Evolutionary conservation across 2,888 invertebrate genomes (phyloP).

Genomic region (Hirtodrosophila histrioides): DNA sequence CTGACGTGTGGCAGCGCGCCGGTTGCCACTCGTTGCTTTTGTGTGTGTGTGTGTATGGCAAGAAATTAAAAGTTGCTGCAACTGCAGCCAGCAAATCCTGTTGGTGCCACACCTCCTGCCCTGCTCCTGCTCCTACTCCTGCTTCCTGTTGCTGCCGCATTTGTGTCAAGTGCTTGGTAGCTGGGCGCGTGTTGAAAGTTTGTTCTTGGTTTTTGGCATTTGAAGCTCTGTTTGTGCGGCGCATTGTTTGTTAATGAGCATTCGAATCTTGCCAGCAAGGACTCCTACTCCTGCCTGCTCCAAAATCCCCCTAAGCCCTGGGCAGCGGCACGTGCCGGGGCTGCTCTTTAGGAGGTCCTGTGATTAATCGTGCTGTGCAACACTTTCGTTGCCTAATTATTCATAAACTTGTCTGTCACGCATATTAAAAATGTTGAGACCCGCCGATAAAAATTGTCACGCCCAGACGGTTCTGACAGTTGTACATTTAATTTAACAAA

Average conservation of each 20-base stretch:
- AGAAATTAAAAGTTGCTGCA: constrained; percentile 75
- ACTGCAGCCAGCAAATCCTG: constrained; percentile 44
- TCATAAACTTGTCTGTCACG: constrained; percentile 69
- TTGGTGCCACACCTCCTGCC: constrained; percentile 13
- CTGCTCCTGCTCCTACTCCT: constrained; percentile 7
- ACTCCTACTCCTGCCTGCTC: constrained; percentile 5
- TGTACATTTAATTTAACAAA: constrained; percentile 50
- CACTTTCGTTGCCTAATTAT: constrained; percentile 66
- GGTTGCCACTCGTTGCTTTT: constrained; percentile 63
- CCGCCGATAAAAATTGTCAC: constrained; percentile 49
- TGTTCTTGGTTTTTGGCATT: constrained; percentile 80
- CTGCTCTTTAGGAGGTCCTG: constrained; percentile 28
- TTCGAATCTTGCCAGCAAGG: constrained; percentile 46
- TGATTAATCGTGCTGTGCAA: constrained; percentile 63
- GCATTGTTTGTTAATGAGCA: constrained; percentile 59
- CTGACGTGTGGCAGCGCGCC: constrained; percentile 48
- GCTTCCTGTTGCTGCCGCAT: constrained; percentile 45
- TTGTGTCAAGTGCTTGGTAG: constrained; percentile 76
- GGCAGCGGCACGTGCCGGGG: constrained; percentile 41
- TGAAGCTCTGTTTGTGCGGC: constrained; percentile 52
- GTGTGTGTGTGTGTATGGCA: constrained; percentile 63
- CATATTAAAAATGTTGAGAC: constrained; percentile 67
- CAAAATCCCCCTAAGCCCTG: not conserved
- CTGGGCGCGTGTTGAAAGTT: constrained; percentile 68
- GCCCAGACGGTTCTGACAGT: constrained; percentile 51